phyloP scores from a whole-genome alignment of 35 echinoderm and acorn worm genomes.

The Apostichopus californicus region DNA sequence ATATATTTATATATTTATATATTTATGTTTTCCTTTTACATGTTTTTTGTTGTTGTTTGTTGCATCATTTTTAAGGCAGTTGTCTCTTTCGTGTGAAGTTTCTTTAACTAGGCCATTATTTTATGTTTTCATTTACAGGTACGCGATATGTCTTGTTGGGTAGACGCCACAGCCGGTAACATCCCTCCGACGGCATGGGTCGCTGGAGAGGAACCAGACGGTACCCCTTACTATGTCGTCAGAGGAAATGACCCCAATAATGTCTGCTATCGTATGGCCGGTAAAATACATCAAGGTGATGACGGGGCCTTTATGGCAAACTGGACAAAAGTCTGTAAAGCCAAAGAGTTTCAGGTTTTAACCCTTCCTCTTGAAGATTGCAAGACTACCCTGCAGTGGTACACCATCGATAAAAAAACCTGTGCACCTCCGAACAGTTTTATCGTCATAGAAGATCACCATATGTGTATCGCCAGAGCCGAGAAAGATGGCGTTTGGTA shows the following conservation, averaged over 20 bases:
- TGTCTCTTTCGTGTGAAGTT: too few relatives aligned
- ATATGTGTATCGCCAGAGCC: slow-evolving; percentile 37
- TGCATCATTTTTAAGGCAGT: too few relatives aligned
- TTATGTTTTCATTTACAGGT: neutral
- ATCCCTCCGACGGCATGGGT: slow-evolving; percentile 36
- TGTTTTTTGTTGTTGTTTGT: too few relatives aligned
- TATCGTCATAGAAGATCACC: slow-evolving; percentile 40
- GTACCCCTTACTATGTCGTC: slow-evolving; percentile 40
- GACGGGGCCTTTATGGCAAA: slow-evolving; percentile 45
- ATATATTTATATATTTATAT: too few relatives aligned
- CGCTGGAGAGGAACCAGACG: neutral
- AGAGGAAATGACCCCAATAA: slow-evolving; percentile 37
- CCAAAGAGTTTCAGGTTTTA: slow-evolving; percentile 32
- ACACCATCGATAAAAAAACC: slow-evolving; percentile 37
- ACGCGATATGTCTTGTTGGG: slow-evolving; percentile 21
- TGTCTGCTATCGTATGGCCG: slow-evolving; percentile 20
- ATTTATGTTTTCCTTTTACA: too few relatives aligned
- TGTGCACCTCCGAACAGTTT: slow-evolving; percentile 46
- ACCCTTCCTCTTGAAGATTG: neutral
- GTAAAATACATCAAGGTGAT: slow-evolving; percentile 3
- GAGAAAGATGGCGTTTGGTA: slow-evolving; percentile 2
- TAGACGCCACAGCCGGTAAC: neutral
- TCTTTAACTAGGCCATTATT: neutral
- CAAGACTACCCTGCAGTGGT: neutral
- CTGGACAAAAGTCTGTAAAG: slow-evolving; percentile 47